phyloP scores from a whole-genome alignment of 2,797 vertebrate species.

The Eulemur rubriventer region DNA sequence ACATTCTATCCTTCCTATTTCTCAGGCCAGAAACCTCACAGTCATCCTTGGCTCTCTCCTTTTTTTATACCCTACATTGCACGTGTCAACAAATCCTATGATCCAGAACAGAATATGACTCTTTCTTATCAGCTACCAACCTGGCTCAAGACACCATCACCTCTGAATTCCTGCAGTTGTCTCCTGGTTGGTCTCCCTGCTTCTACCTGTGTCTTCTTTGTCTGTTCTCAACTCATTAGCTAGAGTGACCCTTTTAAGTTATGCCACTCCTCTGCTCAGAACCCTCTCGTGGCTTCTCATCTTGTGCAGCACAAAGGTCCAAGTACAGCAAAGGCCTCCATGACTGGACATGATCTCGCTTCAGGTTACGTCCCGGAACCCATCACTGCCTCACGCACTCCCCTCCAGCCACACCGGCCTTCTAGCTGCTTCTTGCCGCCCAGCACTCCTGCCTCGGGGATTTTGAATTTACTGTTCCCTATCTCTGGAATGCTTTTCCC shows the following conservation, averaged over 20 bases:
- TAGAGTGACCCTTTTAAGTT: not conserved
- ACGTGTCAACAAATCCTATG: not conserved
- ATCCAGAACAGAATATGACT: not conserved
- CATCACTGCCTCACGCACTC: not conserved
- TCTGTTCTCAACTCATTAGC: not conserved
- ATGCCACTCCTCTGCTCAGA: not conserved
- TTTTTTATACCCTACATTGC: not conserved
- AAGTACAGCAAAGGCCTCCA: not conserved
- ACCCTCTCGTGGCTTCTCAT: not conserved
- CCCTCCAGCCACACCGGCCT: not conserved
- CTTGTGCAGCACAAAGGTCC: not conserved
- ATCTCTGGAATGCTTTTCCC: not conserved
- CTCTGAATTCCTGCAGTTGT: not conserved
- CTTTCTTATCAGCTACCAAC: not conserved
- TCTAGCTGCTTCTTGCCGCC: not conserved
- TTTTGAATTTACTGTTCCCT: not conserved
- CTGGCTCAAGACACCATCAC: not conserved
- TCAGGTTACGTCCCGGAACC: rapidly evolving
- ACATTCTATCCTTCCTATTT: not conserved
- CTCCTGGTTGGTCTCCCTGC: not conserved
- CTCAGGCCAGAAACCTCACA: not conserved
- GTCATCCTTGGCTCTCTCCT: not conserved
- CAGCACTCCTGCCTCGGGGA: not conserved
- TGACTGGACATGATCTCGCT: not conserved
- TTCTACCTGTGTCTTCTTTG: not conserved